A percentile compares a stretch with the other conserved stretches of the same genome.
Conservation (phyloP, 2,113 vertebrate genomes). For the Myodes glareolus region DNA sequence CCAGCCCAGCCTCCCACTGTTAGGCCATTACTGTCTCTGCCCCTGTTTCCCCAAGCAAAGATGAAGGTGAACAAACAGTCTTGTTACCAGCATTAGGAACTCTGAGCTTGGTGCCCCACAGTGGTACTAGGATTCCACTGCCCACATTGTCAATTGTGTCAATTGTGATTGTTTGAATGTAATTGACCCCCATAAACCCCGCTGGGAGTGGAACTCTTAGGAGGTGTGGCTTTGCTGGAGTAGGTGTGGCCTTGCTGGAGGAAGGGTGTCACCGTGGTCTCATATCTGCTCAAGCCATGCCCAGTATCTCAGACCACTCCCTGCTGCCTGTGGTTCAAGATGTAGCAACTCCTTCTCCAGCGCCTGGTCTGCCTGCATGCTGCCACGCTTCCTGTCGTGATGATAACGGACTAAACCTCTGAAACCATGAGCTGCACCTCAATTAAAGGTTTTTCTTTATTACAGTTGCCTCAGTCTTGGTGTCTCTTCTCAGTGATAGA, state of each 20-base stretch:
- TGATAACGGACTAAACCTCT: not conserved
- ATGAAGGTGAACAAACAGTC: not conserved
- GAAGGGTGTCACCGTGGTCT: not conserved
- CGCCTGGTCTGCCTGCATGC: not conserved
- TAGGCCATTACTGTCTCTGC: not conserved
- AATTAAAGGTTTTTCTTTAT: not conserved
- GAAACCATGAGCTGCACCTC: not conserved
- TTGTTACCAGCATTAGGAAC: not conserved
- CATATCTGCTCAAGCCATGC: not conserved
- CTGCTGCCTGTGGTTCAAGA: not conserved
- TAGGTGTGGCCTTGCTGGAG: not conserved
- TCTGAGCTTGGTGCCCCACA: not conserved
- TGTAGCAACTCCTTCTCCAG: not conserved
- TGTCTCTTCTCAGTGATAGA: not conserved
- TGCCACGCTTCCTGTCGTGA: not conserved
- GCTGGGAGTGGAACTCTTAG: not conserved
- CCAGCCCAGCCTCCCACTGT: not conserved
- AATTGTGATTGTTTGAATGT: not conserved
- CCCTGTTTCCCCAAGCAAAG: not conserved
- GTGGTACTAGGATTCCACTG: not conserved
- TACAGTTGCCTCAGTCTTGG: not conserved
- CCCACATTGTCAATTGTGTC: not conserved
- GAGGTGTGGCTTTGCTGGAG: not conserved
- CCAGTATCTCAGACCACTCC: not conserved
- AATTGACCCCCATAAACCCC: not conserved